A percentile compares a stretch with the other conserved stretches of the same genome.
These are phyloP conservation scores for Molossus molossus DNA, from an alignment of 2,797 vertebrate species.

Conservation along the genomic window DNA sequence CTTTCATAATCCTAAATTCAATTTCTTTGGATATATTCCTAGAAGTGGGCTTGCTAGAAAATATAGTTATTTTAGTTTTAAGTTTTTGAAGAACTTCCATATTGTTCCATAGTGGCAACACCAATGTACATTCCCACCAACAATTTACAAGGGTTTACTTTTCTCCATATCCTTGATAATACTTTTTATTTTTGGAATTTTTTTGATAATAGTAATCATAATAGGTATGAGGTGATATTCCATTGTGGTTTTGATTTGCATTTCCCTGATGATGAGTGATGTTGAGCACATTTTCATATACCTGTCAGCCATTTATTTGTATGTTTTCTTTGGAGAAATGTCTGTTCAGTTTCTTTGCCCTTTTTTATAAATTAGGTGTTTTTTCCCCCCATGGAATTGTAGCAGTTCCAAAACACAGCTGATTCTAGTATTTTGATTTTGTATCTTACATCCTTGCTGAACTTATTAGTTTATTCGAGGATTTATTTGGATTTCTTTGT, in stretches of 20 bases:
- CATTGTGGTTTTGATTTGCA: background rate
- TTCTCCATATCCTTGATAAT: background rate
- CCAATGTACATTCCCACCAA: background rate
- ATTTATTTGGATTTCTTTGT: background rate
- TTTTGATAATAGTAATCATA: background rate
- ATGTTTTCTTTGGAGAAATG: background rate
- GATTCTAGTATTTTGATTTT: constrained; percentile 5
- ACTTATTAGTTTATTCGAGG: background rate
- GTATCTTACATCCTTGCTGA: background rate
- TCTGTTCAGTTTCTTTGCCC: background rate
- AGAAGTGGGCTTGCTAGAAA: background rate
- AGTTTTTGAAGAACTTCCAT: background rate
- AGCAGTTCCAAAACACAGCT: background rate
- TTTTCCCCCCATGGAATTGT: background rate
- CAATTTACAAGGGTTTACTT: background rate
- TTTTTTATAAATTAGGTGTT: background rate
- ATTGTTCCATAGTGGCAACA: background rate
- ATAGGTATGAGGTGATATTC: background rate
- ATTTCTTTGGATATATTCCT: background rate
- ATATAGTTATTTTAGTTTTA: background rate
- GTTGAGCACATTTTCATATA: background rate
- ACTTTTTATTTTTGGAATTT: background rate
- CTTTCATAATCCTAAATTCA: background rate
- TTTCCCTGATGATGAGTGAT: background rate
- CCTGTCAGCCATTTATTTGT: background rate